A percentile compares a stretch with the other conserved stretches of the same genome.
Evolutionary conservation across 2,888 invertebrate genomes (phyloP).

Genomic region (Ormyrus nitidulus): DNA sequence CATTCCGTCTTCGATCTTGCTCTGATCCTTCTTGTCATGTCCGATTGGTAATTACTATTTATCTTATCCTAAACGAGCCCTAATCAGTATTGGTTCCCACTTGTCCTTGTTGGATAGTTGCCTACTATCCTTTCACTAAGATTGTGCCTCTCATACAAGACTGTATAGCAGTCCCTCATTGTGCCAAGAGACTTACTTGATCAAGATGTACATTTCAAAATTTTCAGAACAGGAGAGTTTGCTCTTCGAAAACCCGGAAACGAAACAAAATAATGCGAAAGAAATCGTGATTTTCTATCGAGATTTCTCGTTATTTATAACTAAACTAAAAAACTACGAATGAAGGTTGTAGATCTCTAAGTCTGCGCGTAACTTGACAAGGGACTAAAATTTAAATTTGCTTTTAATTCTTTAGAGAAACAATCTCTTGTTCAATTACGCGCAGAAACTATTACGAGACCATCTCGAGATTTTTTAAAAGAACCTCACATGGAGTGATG

Average conservation of each 20-base stretch:
- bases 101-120: constrained; percentile 25
- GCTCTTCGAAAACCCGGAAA: constrained; percentile 22
- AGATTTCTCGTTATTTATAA: constrained; percentile 13
- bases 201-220: constrained; percentile 73
- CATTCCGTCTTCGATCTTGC: constrained; percentile 38
- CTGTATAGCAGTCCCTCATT: constrained; percentile 26
- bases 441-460: constrained; percentile 38
- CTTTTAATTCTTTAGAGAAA: not conserved
- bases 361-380: constrained; percentile 9
- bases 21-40: not conserved
- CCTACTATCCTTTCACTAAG: constrained; percentile 33
- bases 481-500: constrained; percentile 39
- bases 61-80: constrained; percentile 5
- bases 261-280: constrained; percentile 27
- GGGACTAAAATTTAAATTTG: not conserved
- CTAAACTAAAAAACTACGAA: constrained; percentile 8
- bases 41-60: constrained; percentile 12
- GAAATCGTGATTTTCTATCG: constrained; percentile 28
- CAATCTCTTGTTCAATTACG: constrained; percentile 8
- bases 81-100: constrained; percentile 46
- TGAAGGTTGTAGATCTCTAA: constrained; percentile 37
- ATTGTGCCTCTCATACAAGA: constrained; percentile 2
- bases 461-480: constrained; percentile 35
- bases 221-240: constrained; percentile 43
- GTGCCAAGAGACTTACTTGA: constrained; percentile 74